Base-by-base conservation (phyloP, 1,140 invertebrate genomes). In the Pseudomyrmex cubaensis region DNA sequence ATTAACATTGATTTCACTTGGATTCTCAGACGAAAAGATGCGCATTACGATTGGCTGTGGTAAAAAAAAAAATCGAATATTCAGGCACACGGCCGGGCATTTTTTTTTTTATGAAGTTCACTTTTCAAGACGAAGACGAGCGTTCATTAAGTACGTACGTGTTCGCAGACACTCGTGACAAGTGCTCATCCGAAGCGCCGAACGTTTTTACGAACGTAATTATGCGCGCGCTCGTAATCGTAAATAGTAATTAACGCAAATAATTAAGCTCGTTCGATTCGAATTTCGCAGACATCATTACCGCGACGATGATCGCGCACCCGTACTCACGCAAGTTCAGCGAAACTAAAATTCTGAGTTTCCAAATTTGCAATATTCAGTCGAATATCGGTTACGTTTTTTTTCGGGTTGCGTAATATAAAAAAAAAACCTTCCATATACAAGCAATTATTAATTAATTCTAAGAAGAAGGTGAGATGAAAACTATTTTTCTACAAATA, bases 171-270 rank as follows among this genome's bases (percentile, higher is more conserved):
- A 59, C 66, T 80, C 66, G 10, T 35, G 35, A 35, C 4, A 35
- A 35, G 35, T 35, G 35, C 7, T 70, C 44, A 70, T 20, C 15
- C 44, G 0, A 35, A 35, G 20, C 52, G 76, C 35, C 17, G 15
- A 59, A 61, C 7, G 25, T 59, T 59, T 80, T 80, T 72, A 72
- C 66, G 66, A 61, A 61, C 66, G 66, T 80, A 80, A 80, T 80
- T 59, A 80, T 22, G 15, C 44, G 52, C 44, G 44, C 44, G 46
- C 76, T 72, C 20, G 54, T 78, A 78, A 78, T 70, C 76, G 54
- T 80, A 72, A 80, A 80, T 80, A 80, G 44, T 59, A 70, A 80
- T 80, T 61, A 80, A 80, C 57, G 46, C 66, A 66, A 44, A 72
- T 80, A 80, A 80, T 80, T 72, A 76, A 46, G 20, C 20, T 57